Conservation (phyloP, 2,797 vertebrate genomes). For the Ambastaia sidthimunki region DNA sequence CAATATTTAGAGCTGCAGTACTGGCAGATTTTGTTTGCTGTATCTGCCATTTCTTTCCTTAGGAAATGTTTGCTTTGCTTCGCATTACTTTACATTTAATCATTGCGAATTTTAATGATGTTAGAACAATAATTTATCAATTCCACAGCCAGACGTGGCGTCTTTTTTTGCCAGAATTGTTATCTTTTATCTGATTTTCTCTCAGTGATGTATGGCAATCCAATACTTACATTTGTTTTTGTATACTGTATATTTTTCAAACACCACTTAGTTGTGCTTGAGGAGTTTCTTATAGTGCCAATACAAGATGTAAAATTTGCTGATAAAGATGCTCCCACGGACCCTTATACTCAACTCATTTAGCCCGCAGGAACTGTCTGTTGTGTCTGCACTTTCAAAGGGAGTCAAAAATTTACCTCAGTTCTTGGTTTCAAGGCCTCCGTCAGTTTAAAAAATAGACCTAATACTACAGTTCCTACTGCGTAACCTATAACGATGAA, state of each 20-base stretch:
- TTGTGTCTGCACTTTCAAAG: constrained; percentile 1
- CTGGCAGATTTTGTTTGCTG: constrained; percentile 29
- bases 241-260: constrained; percentile 9
- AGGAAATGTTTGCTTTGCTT: constrained; percentile 18
- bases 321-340: not conserved
- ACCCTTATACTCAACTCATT: constrained; percentile 4
- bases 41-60: constrained; percentile 32
- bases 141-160: constrained; percentile 14
- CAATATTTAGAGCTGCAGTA: constrained; percentile 46
- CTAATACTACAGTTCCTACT: not conserved
- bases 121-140: constrained; percentile 29
- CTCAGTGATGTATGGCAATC: constrained; percentile 14
- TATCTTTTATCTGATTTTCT: constrained; percentile 42
- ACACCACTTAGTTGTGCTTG: constrained; percentile 13
- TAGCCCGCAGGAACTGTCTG: constrained; percentile 4
- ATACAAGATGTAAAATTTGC: not conserved
- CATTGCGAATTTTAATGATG: constrained; percentile 28
- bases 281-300: not conserved
- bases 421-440: constrained; percentile 15
- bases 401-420: constrained; percentile 19
- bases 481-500: constrained; percentile 6
- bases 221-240: constrained; percentile 30
- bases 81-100: constrained; percentile 37
- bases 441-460: not conserved
- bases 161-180: constrained; percentile 31